Evolutionary conservation across 1,140 invertebrate genomes (phyloP), one percentile per base, ranked within the genome.

Genomic region (Forficula auricularia): DNA sequence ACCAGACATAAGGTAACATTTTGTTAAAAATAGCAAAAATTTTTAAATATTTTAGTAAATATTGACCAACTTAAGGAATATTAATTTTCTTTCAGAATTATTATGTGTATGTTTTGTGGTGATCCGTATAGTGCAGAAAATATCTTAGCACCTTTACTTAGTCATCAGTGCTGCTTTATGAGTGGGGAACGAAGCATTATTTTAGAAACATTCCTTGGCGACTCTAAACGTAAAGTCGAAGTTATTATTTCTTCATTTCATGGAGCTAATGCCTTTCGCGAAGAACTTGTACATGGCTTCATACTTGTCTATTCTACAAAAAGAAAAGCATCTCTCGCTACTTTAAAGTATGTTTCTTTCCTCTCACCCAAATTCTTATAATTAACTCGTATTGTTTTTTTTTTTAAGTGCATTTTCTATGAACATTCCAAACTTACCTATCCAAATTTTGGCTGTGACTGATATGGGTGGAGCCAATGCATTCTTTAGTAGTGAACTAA

Each of bases 71-170:
- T 27, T 6, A 27, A 27, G 10, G 4, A 19, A 6, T 40, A 59
- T 50, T 41, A 35, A 51, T 48, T 38, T 45, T 43, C 44, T 61
- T 66, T 56, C 53, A 81, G 82, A 50, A 87, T 97, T 60, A 85
- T 95, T 53, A 84, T 96, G 75, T 95, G 89, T 60, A 81, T 96
- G 73, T 90, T 96, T 59, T 98, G 92, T 65, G 91, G 90, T 34
- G 92, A 97, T 65, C 84, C 87, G 12, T 95, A 83, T 56, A 81
- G 80, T 1, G 76, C 91, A 32, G 88, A 92, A 59, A 82, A 86
- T 48, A 81, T 95, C 36, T 66, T 97, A 13, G 77, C 77, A 27
- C 90, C 91, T 1, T 64, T 97, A 43, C 66, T 96, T 31, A 78
- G 77, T 54, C 85, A 94, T 59, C 82, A 86, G 41, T 82, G 79